Evolutionary conservation across 2,888 invertebrate genomes (phyloP).

Genomic region (Drosophila leonis): DNA sequence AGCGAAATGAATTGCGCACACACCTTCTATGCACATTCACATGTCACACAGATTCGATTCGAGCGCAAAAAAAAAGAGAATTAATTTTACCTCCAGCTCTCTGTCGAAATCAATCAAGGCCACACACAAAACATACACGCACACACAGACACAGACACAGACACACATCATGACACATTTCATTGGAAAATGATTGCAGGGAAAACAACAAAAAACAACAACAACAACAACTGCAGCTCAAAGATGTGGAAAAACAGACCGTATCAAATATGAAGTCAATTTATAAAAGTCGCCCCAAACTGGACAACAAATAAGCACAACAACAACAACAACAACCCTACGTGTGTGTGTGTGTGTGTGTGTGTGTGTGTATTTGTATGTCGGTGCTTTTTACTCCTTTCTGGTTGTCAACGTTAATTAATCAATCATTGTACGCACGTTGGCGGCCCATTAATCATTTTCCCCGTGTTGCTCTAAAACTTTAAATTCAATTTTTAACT

Average conservation of each 20-base stretch:
- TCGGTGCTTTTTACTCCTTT: constrained; percentile 56
- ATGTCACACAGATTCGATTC: constrained; percentile 31
- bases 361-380: constrained; percentile 29
- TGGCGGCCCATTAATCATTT: constrained; percentile 72
- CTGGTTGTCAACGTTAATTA: constrained; percentile 77
- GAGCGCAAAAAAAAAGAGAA: constrained; percentile 22
- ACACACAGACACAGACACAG: constrained; percentile 5
- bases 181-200: constrained; percentile 76
- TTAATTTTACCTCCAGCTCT: constrained; percentile 40
- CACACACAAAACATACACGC: constrained; percentile 49
- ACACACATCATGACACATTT: constrained; percentile 57
- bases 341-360: constrained; percentile 15
- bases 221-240: constrained; percentile 40
- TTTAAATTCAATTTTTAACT: constrained; percentile 53
- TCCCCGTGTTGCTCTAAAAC: constrained; percentile 43
- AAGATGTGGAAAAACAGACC: constrained; percentile 68
- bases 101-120: constrained; percentile 68
- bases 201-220: constrained; percentile 44
- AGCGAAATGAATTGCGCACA: constrained; percentile 63
- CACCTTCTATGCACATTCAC: constrained; percentile 37
- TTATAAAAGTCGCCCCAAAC: constrained; percentile 69
- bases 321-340: constrained; percentile 18
- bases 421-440: constrained; percentile 76
- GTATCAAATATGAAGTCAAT: constrained; percentile 76
- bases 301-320: constrained; percentile 65